A percentile compares a stretch with the other conserved stretches of the same genome.
phyloP scores from a whole-genome alignment of 1,140 invertebrate species.

The Megathymus violae region DNA sequence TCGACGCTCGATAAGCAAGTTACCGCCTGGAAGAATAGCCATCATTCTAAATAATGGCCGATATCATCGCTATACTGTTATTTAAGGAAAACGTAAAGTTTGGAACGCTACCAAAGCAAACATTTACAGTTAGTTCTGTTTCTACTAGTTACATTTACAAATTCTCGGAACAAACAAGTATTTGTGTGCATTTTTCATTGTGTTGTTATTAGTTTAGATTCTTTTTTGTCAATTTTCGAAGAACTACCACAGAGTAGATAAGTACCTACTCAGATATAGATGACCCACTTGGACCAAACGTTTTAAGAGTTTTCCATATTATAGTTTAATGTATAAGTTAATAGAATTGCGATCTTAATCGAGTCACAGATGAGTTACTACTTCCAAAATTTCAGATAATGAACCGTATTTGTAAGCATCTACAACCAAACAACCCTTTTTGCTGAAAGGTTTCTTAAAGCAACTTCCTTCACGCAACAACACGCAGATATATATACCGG shows the following conservation, averaged over 20 bases:
- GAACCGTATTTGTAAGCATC: too few species aligned
- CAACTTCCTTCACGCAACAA: too few species aligned
- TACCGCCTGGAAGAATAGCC: constrained; percentile 33
- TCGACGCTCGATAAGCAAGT: constrained; percentile 50
- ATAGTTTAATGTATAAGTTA: too few species aligned
- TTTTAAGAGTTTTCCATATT: too few species aligned
- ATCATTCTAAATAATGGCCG: constrained; percentile 18
- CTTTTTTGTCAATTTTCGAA: background rate
- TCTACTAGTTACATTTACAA: background rate
- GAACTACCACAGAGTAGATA: background rate
- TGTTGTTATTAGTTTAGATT: background rate
- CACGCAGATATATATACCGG: too few species aligned
- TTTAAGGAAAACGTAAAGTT: constrained; percentile 26
- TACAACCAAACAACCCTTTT: too few species aligned
- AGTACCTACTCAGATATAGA: too few species aligned
- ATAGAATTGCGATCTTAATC: too few species aligned
- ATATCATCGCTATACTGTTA: constrained; percentile 10
- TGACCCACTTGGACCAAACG: too few species aligned
- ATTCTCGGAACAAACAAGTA: background rate
- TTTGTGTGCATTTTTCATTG: background rate
- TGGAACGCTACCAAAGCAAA: constrained; percentile 29
- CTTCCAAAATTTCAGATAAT: too few species aligned
- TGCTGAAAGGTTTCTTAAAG: too few species aligned
- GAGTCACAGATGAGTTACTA: too few species aligned
- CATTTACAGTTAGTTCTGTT: constrained; percentile 11